These are phyloP conservation scores for Cyprinella venusta DNA, from an alignment of 2,797 vertebrate genomes.

Conservation along the genomic window DNA sequence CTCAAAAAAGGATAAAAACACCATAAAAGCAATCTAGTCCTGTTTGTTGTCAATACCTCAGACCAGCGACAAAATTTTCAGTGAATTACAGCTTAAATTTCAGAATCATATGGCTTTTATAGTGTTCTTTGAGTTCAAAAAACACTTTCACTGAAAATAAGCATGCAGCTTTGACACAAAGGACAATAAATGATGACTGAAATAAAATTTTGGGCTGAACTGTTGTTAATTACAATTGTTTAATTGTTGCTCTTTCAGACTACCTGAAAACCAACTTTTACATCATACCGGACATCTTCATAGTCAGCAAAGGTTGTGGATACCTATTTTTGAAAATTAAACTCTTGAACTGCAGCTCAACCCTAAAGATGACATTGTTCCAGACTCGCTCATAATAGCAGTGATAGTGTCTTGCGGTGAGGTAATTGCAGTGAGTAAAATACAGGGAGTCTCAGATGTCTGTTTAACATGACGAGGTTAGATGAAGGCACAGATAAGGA, in stretches of 20 bases:
- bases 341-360: constrained; percentile 7
- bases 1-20: constrained; percentile 3
- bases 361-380: constrained; percentile 21
- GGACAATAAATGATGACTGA: neutral
- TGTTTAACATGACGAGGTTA: constrained; percentile 35
- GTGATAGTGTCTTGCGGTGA: constrained; percentile 19
- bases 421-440: constrained; percentile 21
- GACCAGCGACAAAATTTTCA: neutral
- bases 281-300: neutral
- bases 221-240: neutral
- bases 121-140: neutral
- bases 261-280: neutral
- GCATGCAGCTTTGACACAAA: neutral
- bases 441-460: constrained; percentile 44
- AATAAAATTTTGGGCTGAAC: neutral
- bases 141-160: neutral
- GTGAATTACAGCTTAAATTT: neutral
- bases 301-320: neutral
- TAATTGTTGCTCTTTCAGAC: neutral
- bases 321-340: constrained; percentile 10
- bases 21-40: neutral
- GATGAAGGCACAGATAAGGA: constrained; percentile 41
- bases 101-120: neutral
- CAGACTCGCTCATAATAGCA: constrained; percentile 24
- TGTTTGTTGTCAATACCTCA: neutral